phyloP scores from a whole-genome alignment of 2,797 vertebrate species.

The Emys orbicularis region DNA sequence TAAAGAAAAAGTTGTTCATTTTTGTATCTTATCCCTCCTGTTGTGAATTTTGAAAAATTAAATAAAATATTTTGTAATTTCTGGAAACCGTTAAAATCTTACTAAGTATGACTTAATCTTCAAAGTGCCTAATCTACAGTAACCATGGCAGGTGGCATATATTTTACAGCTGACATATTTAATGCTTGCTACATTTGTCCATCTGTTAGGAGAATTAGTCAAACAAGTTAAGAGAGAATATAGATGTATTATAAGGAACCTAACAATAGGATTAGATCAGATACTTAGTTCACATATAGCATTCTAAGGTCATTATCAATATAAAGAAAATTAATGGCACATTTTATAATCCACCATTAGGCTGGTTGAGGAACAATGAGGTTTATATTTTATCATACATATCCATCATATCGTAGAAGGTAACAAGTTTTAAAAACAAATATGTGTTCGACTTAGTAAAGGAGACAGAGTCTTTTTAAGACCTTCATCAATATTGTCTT shows the following conservation, averaged over 20 bases:
- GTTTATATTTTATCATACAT: neutral
- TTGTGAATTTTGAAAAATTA: neutral
- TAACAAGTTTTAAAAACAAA: neutral
- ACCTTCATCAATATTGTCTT: neutral
- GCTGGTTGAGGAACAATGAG: neutral
- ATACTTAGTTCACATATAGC: neutral
- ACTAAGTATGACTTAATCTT: slow-evolving; percentile 24
- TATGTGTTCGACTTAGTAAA: neutral
- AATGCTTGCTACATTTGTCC: neutral
- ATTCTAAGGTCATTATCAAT: slow-evolving; percentile 10
- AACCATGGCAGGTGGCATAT: slow-evolving; percentile 9
- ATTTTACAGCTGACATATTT: slow-evolving; percentile 28
- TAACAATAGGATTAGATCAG: neutral
- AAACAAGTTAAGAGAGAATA: slow-evolving; percentile 25
- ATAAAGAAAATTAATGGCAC: neutral
- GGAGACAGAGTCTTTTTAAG: neutral
- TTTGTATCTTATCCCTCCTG: neutral
- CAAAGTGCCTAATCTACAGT: slow-evolving; percentile 7
- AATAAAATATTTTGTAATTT: neutral
- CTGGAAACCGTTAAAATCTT: neutral
- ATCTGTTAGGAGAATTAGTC: slow-evolving; percentile 33
- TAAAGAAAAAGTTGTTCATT: neutral
- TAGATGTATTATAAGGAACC: slow-evolving; percentile 22
- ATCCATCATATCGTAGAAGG: neutral
- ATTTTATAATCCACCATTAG: neutral